Evolutionary conservation across 2,113 vertebrate species (phyloP).

Genomic region (Okapia johnstoni): DNA sequence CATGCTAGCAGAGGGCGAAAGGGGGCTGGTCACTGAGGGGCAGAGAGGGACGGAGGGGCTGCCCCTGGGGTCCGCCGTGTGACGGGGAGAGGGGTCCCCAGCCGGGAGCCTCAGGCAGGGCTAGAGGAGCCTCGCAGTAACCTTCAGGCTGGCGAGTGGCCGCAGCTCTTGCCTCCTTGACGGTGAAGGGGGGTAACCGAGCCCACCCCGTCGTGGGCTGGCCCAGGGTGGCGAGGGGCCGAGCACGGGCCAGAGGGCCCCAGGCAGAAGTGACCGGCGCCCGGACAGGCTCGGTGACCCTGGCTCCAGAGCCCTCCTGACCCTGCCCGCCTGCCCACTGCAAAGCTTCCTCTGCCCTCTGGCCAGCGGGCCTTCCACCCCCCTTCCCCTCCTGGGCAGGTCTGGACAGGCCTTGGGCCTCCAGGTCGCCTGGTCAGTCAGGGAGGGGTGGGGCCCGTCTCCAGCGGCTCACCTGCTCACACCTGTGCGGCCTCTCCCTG

Average conservation of each 20-base stretch:
- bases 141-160: not conserved
- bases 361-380: not conserved
- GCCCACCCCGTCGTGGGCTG: not conserved
- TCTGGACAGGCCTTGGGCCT: not conserved
- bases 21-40: not conserved
- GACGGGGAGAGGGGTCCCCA: accelerated
- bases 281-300: not conserved
- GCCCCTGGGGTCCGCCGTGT: not conserved
- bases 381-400: not conserved
- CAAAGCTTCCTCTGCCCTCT: not conserved
- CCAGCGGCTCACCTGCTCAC: not conserved
- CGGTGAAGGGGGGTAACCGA: not conserved
- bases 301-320: not conserved
- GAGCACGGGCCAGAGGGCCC: not conserved
- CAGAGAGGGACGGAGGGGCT: not conserved
- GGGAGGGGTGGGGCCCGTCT: not conserved
- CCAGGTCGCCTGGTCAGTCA: not conserved
- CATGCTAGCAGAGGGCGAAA: not conserved
- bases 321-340: not conserved
- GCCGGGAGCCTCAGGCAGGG: not conserved
- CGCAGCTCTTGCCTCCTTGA: not conserved
- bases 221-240: not conserved
- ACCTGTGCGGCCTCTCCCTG: not conserved
- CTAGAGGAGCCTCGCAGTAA: too few species aligned
- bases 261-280: not conserved